These are phyloP conservation scores for Spheniscus humboldti DNA, from an alignment of 2,797 vertebrate species.

Conservation along the genomic window DNA sequence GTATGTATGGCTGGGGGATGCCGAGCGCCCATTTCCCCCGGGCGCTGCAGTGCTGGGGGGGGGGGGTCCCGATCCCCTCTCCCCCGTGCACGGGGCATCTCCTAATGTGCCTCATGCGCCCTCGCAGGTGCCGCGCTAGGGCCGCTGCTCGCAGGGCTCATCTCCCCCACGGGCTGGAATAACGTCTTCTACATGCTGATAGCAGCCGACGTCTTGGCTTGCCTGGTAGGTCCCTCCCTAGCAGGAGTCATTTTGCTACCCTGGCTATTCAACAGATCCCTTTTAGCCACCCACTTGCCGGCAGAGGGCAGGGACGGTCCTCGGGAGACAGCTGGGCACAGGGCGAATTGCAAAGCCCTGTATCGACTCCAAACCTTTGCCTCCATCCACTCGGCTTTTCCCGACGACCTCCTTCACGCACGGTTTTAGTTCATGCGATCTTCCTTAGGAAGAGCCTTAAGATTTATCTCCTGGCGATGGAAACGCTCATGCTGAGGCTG, in stretches of 20 bases:
- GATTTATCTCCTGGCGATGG: accelerated
- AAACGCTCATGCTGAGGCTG: accelerated
- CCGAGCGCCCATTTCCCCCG: accelerated
- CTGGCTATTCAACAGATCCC: not conserved
- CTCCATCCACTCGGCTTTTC: not conserved
- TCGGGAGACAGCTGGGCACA: not conserved
- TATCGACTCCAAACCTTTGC: not conserved
- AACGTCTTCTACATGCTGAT: conserved; percentile 99
- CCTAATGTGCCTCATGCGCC: accelerated
- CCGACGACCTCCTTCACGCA: accelerated
- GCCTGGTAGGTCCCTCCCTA: conserved; percentile 79
- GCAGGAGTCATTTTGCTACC: not conserved
- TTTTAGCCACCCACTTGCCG: accelerated
- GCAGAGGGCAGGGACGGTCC: not conserved
- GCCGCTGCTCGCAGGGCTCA: conserved; percentile 89
- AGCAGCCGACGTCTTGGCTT: conserved; percentile 85
- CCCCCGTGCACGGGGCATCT: accelerated
- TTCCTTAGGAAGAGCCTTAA: not conserved
- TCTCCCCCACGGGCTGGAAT: conserved; percentile 92
- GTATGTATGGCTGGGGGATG: conserved; percentile 62
- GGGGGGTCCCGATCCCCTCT: not conserved
- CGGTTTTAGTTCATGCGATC: accelerated
- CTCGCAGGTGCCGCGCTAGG: conserved; percentile 88
- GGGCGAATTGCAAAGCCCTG: not conserved
- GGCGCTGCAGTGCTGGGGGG: accelerated